Conservation (phyloP, 2,797 vertebrate genomes). For the Myoxocephalus aenaeus region DNA sequence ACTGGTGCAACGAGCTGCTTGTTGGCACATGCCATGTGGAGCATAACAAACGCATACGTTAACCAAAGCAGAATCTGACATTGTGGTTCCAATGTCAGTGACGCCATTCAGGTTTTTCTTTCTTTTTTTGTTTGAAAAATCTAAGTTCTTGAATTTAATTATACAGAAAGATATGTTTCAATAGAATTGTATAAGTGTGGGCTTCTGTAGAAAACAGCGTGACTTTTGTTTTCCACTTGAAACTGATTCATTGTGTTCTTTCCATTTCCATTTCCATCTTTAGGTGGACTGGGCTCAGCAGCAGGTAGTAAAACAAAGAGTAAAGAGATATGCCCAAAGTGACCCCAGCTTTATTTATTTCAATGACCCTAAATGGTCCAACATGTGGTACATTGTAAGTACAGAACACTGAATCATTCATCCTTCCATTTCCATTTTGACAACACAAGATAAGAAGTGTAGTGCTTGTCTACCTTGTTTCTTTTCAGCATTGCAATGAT, state of each 20-base stretch:
- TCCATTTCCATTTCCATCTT: neutral
- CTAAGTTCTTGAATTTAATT: neutral
- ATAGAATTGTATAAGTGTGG: neutral
- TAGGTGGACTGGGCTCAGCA: conserved; percentile 93
- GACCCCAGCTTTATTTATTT: conserved; percentile 84
- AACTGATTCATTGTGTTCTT: neutral
- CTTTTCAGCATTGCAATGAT: conserved; percentile 74
- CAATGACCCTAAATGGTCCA: conserved; percentile 93
- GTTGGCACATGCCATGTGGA: no score
- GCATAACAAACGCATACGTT: no score
- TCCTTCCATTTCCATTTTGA: neutral
- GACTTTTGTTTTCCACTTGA: neutral
- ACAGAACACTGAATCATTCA: neutral
- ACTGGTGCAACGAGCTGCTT: no score
- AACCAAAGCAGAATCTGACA: no score
- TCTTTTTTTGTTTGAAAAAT: neutral
- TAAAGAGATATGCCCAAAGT: conserved; percentile 84
- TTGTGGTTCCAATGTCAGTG: no score
- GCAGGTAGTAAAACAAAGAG: conserved; percentile 89
- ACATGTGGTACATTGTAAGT: conserved; percentile 98
- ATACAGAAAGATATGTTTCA: neutral
- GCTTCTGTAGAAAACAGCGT: neutral
- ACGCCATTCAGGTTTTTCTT: no score
- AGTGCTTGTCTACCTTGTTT: neutral
- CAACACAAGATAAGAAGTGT: neutral